Evolutionary conservation across 2,888 invertebrate genomes (phyloP), one percentile per base, ranked within the genome.

Genomic region (Itoplectis maculator): DNA sequence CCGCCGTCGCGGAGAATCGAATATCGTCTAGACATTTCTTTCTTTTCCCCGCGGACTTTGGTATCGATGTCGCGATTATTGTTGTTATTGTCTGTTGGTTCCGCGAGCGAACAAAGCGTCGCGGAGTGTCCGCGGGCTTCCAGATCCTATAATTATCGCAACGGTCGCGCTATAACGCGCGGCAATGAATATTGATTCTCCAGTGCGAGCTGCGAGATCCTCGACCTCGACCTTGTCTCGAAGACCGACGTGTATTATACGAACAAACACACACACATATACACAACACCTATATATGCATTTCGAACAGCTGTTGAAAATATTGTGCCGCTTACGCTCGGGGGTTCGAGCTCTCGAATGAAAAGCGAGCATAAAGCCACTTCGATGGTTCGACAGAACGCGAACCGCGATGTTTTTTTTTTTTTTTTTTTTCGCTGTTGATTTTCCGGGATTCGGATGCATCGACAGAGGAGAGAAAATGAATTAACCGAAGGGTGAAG

Each of bases 121-220:
- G 18, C 4, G 18, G 4, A 49, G 18, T 49, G 4, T 15, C 15
- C 18, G n/a, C n/a, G n/a, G n/a, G n/a, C n/a, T n/a, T n/a, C n/a
- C n/a, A 49, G 49, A 18, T 8, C 49, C 9, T 49, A 49, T n/a
- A n/a, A 49, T 49, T 15, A 49, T 5, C 20, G 15, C 35, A 5
- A 35, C 49, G 13, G 11, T 11, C 49, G 35, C 68, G 18, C 18
- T 18, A 35, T 66, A 51, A 68, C 51, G 37, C 35, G 37, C n/a
- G 37, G 13, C 37, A 20, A 68, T 68, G 68, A 68, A 68, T 68
- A 51, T 68, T 68, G 51, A 73, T 61, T 61, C 35, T 61, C 45
- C 45, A 47, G 18, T 47, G 15, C 13, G 8, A 35, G 45, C 35
- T 18, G 20, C 37, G 73, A 73, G 61, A 73, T 61, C 37, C 51